A percentile compares a stretch with the other conserved stretches of the same genome.
Conservation (phyloP, 2,888 invertebrate genomes). For the Scelioninae gen. 2 region DNA sequence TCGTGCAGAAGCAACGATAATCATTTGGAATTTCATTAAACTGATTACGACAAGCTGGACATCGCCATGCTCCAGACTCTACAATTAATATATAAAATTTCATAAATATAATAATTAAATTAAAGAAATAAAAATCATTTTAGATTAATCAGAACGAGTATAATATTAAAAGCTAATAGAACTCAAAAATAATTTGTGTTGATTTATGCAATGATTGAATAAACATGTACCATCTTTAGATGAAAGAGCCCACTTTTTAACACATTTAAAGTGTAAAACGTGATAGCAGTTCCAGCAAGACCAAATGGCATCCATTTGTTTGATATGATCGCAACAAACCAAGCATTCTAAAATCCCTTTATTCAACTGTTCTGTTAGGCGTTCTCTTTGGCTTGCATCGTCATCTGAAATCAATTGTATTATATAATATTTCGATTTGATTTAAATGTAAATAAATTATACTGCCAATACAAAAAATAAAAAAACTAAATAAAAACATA, state of each 20-base stretch:
- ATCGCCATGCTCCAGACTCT: slow-evolving; percentile 90
- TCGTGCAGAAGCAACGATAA: slow-evolving; percentile 95
- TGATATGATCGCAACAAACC: slow-evolving; percentile 93
- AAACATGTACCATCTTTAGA: slow-evolving; percentile 80
- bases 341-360: slow-evolving; percentile 92
- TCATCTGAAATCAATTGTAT: slow-evolving; percentile 75
- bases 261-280: slow-evolving; percentile 93
- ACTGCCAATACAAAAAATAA: too few species aligned
- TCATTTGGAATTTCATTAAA: slow-evolving; percentile 84
- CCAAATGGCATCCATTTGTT: slow-evolving; percentile 90
- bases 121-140: too few species aligned
- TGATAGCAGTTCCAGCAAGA: slow-evolving; percentile 94
- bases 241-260: slow-evolving; percentile 92
- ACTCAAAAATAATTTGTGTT: too few species aligned
- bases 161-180: too few species aligned
- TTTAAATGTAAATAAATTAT: too few species aligned
- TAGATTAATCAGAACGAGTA: too few species aligned
- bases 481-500: too few species aligned
- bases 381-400: slow-evolving; percentile 87
- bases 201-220: too few species aligned
- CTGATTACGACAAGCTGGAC: slow-evolving; percentile 95
- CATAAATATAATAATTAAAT: too few species aligned
- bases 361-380: slow-evolving; percentile 88
- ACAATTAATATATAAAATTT: too few species aligned
- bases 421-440: too few species aligned